These are phyloP conservation scores for Dexiosoma caninum DNA, from an alignment of 2,888 invertebrate genomes.

Conservation along the genomic window DNA sequence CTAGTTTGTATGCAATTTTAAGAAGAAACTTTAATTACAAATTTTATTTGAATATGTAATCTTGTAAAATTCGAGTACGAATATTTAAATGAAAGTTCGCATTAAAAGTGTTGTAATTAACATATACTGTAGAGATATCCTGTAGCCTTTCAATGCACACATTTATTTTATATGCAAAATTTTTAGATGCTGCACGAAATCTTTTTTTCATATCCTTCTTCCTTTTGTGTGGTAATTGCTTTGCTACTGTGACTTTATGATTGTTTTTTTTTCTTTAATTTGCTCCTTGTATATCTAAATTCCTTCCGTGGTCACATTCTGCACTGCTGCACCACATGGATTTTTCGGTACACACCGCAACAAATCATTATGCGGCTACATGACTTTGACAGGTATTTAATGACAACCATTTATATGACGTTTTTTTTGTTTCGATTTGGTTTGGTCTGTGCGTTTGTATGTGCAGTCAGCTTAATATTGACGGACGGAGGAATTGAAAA, in stretches of 20 bases:
- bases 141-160: not conserved
- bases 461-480: slow-evolving; percentile 1
- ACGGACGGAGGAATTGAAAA: not conserved
- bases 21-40: no score
- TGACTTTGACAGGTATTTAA: slow-evolving; percentile 64
- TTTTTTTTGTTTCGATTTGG: slow-evolving; percentile 34
- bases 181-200: slow-evolving; percentile 30
- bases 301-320: slow-evolving; percentile 1
- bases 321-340: not conserved
- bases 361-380: slow-evolving; percentile 63
- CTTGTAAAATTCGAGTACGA: no score
- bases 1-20: no score
- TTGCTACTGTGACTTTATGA: slow-evolving; percentile 66
- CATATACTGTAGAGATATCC: not conserved
- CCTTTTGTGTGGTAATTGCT: slow-evolving; percentile 59
- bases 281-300: slow-evolving; percentile 21
- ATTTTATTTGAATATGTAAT: no score
- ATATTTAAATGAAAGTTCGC: no score
- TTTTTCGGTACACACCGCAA: slow-evolving; percentile 47
- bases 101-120: not conserved
- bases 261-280: slow-evolving; percentile 54
- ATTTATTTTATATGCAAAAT: slow-evolving; percentile 10
- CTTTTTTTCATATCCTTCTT: not conserved
- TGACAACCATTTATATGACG: slow-evolving; percentile 62
- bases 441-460: not conserved